These are phyloP conservation scores for Chrysotoxum bicinctum DNA, from an alignment of 2,888 invertebrate species.

Conservation along the genomic window DNA sequence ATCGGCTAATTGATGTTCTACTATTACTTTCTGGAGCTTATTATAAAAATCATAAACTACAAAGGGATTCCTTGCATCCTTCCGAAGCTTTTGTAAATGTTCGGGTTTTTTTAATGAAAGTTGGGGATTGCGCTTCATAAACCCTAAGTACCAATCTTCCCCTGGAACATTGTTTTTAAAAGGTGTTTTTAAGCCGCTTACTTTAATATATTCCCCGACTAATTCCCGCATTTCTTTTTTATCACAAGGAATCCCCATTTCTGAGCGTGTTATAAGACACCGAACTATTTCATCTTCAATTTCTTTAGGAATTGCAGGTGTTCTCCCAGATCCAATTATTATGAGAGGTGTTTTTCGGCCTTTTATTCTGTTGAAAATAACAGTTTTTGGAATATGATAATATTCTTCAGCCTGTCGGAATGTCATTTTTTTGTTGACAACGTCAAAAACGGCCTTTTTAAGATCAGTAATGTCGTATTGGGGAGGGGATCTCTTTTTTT, in stretches of 20 bases:
- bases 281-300: constrained; percentile 12
- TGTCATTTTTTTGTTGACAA: not conserved
- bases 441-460: not conserved
- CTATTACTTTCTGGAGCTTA: constrained; percentile 13
- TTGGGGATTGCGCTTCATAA: not conserved
- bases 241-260: constrained; percentile 8
- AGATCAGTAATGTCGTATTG: not conserved
- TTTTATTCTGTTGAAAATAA: constrained; percentile 32
- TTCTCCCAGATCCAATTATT: not conserved
- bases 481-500: not conserved
- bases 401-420: not conserved
- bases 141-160: not conserved
- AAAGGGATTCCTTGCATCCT: constrained; percentile 21
- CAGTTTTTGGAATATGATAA: constrained; percentile 6
- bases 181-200: not conserved
- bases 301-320: not conserved
- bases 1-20: not conserved
- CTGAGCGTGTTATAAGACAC: not conserved
- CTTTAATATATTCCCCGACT: not conserved
- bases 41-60: constrained; percentile 39
- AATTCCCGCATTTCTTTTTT: constrained; percentile 1
- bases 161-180: not conserved
- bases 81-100: constrained; percentile 17
- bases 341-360: constrained; percentile 1
- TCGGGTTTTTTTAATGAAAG: constrained; percentile 21